These are phyloP conservation scores for Leptestheria dahalacensis DNA, from an alignment of 1,140 invertebrate species.

Conservation along the genomic window DNA sequence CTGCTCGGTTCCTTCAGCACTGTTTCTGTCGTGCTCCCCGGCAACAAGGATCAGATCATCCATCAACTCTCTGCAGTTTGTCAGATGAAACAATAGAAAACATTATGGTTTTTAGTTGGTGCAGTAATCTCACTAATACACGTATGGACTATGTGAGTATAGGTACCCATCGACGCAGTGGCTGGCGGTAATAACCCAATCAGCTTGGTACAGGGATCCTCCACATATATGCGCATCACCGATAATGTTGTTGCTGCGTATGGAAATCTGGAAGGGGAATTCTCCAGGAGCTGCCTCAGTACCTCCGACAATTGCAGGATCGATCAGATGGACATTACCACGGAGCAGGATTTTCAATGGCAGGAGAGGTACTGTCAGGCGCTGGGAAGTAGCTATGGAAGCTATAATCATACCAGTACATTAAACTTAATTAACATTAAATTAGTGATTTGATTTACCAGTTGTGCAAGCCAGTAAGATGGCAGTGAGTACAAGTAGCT, in stretches of 20 bases:
- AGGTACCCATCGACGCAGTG: conserved; percentile 32
- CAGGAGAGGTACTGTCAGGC: conserved; percentile 9
- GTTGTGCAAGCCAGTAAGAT: neutral
- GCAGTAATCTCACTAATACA: no score
- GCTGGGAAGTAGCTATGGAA: neutral
- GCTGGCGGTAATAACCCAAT: conserved; percentile 41
- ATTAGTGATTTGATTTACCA: conserved; percentile 1
- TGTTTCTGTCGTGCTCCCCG: conserved; percentile 27
- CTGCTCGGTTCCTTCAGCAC: conserved; percentile 31
- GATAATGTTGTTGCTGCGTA: conserved; percentile 28
- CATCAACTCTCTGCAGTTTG: neutral
- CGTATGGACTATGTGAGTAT: no score
- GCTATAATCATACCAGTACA: neutral
- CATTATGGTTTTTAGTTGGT: neutral
- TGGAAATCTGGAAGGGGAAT: conserved; percentile 34
- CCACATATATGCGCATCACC: conserved; percentile 38
- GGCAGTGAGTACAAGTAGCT: neutral
- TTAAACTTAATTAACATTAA: neutral
- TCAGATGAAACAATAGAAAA: neutral
- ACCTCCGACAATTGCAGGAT: conserved; percentile 41
- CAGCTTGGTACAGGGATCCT: conserved; percentile 36
- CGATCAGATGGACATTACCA: conserved; percentile 9
- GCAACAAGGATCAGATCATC: conserved; percentile 22
- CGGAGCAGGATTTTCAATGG: conserved; percentile 14
- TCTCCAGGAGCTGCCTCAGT: neutral